Evolutionary conservation across 2,888 invertebrate genomes (phyloP).

Genomic region (Brachypalpus laphriformis): DNA sequence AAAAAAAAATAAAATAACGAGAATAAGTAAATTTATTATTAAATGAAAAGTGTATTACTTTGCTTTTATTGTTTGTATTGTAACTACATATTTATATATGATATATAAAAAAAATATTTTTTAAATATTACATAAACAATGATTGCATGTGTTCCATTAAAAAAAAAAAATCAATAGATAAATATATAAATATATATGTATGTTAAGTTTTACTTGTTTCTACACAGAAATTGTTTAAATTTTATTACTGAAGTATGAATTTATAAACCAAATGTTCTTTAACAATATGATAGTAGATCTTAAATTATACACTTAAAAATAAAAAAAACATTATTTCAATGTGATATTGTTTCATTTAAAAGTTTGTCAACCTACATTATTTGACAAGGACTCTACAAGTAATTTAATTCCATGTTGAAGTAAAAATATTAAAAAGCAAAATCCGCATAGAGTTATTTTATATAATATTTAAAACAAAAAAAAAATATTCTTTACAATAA

Average conservation of each 20-base stretch:
- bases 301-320: slow-evolving; percentile 40
- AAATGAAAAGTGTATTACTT: slow-evolving; percentile 45
- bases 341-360: slow-evolving; percentile 57
- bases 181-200: slow-evolving; percentile 67
- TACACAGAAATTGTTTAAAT: slow-evolving; percentile 50
- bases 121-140: slow-evolving; percentile 59
- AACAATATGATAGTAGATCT: slow-evolving; percentile 43
- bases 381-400: slow-evolving; percentile 15
- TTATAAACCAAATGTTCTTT: not conserved
- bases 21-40: slow-evolving; percentile 16
- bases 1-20: slow-evolving; percentile 39
- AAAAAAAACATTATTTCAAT: slow-evolving; percentile 44
- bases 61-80: slow-evolving; percentile 63
- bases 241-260: slow-evolving; percentile 36
- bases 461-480: not conserved
- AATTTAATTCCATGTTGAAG: slow-evolving; percentile 48
- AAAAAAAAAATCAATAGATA: slow-evolving; percentile 72
- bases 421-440: slow-evolving; percentile 39
- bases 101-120: slow-evolving; percentile 22
- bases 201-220: slow-evolving; percentile 59
- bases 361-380: slow-evolving; percentile 9
- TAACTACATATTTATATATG: slow-evolving; percentile 28
- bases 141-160: slow-evolving; percentile 69
- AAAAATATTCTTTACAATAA: not conserved
- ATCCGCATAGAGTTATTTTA: not conserved